These are phyloP conservation scores for Beroe ovata DNA, from an alignment of 37 sponge, comb jelly and placozoan species.

Conservation along the genomic window DNA sequence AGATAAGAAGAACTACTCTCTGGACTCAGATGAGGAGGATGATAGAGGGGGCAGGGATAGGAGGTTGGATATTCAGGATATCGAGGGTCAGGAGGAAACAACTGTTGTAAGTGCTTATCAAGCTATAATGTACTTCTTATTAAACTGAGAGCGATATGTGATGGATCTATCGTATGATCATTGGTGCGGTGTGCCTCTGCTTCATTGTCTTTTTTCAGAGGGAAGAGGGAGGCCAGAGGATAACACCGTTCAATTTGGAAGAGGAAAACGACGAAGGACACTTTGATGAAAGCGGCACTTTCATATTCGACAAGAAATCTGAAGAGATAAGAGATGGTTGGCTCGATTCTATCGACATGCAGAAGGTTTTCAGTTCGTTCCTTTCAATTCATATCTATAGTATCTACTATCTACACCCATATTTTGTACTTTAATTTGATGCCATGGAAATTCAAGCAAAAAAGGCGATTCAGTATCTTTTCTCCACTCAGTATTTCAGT, in stretches of 20 bases:
- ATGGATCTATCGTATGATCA: too few species aligned
- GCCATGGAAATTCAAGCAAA: too few species aligned
- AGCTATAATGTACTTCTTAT: too few species aligned
- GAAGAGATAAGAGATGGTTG: conserved; percentile 45
- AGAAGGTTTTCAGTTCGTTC: conserved; percentile 11
- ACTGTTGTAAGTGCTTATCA: conserved; percentile 32
- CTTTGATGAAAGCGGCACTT: conserved; percentile 26
- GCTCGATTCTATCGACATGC: conserved; percentile 56
- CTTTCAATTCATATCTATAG: too few species aligned
- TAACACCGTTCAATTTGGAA: conserved; percentile 43
- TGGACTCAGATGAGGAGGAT: conserved; percentile 60
- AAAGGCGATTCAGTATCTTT: too few species aligned
- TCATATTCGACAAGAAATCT: conserved; percentile 29
- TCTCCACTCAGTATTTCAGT: conserved; percentile 2
- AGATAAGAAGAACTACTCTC: conserved; percentile 48
- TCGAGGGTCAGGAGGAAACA: conserved; percentile 38
- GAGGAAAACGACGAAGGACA: conserved; percentile 42
- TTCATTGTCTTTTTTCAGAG: conserved; percentile 43
- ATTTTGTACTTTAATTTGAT: too few species aligned
- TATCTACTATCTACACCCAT: too few species aligned
- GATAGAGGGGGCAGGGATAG: neutral
- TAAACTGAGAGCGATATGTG: too few species aligned
- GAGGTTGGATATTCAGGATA: conserved; percentile 14
- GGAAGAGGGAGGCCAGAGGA: conserved; percentile 13
- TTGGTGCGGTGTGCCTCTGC: too few species aligned